Base-by-base conservation (phyloP, 2,797 vertebrate species). In the Centroberyx gerrardi region DNA sequence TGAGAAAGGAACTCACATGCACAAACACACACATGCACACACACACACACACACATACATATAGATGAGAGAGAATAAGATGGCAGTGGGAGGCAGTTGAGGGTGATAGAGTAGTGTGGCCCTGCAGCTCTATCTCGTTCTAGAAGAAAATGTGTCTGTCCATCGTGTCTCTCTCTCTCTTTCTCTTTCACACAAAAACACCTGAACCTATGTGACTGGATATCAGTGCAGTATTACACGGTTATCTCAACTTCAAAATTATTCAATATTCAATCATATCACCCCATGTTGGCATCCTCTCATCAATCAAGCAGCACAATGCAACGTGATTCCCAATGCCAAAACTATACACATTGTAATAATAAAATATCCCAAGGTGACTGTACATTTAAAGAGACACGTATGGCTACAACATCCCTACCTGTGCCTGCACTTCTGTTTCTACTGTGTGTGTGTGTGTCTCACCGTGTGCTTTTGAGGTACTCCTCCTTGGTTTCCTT, bases 401-500 rank as follows among this genome's bases (percentile, higher is more conserved):
- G 22, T 22, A 22, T 22, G 22, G 22, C 22, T 22, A 22, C 22
- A 22, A 22, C 22, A 22, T 22, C 22, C 22, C 22, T 22, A 22
- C 22, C 22, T 22, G 22, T 22, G 22, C 22, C 22, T 22, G 22
- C 22, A 22, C 22, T 22, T 22, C 22, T 15, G 46, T 48, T 48
- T n/a, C 17, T n/a, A n/a, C 4, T n/a, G 42, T 22, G 22, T 22
- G 12, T 18, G 27, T 27, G 22, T n/a, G 29, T 17, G 1, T 77
- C 96, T 96, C 90, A 99, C 97, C 98, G 96, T 75, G 98, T 99
- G 95, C 97, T 98, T 94, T 97, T 97, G 73, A 97, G 96, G 78
- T 99, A 99, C 48, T 99, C 98, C 77, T 99, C 98, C 93, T 98
- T 99, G 92, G 95, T 97, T 84, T 99, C 98, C 84, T 99, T 99